A percentile compares a stretch with the other conserved stretches of the same genome.
Conservation (phyloP, 2,113 vertebrate species). For the Centrocercus urophasianus region DNA sequence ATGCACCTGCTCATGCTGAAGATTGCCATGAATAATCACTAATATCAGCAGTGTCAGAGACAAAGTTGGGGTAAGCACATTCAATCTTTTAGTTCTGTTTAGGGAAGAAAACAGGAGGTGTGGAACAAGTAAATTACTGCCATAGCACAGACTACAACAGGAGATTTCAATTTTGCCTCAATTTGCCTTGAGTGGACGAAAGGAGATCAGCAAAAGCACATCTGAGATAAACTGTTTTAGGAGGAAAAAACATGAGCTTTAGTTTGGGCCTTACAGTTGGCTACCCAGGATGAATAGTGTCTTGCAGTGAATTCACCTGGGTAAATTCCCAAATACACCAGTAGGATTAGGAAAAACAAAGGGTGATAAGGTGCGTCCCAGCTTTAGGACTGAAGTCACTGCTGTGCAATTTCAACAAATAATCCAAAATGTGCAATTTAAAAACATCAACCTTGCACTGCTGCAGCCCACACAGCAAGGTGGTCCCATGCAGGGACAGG, state of each 20-base stretch:
- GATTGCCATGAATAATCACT: not conserved
- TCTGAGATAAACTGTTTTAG: not conserved
- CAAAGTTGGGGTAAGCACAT: rapidly evolving
- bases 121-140: not conserved
- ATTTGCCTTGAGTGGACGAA: not conserved
- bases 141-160: rapidly evolving
- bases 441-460: not conserved
- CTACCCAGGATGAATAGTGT: not conserved
- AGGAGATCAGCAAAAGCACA: not conserved
- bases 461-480: not conserved
- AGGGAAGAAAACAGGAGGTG: not conserved
- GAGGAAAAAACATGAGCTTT: not conserved
- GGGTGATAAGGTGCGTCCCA: not conserved
- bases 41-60: rapidly evolving
- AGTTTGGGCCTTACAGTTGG: not conserved
- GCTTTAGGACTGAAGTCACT: not conserved
- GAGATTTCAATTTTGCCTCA: not conserved
- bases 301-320: not conserved
- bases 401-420: not conserved
- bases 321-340: not conserved
- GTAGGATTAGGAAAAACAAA: not conserved
- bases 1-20: rapidly evolving
- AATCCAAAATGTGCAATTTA: rapidly evolving
- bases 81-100: too few species aligned
- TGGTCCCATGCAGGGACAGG: not conserved